A percentile compares a stretch with the other conserved stretches of the same genome.
phyloP scores from a whole-genome alignment of 1,140 invertebrate species.

The Listronotus oregonensis region DNA sequence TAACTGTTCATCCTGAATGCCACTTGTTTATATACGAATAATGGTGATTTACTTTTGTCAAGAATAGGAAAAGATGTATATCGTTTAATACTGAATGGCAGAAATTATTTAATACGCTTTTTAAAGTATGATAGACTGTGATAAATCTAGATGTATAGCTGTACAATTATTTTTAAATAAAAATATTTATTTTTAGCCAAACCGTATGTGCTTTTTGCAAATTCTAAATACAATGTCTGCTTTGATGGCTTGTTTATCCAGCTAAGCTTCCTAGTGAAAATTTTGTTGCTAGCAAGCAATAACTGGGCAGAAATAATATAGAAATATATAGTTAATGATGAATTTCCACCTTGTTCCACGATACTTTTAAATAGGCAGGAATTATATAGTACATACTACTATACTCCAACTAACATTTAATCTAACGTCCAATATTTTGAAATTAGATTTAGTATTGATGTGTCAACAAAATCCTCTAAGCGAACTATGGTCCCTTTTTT shows the following conservation, averaged over 20 bases:
- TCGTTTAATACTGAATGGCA: conserved; percentile 17
- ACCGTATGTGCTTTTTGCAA: conserved; percentile 17
- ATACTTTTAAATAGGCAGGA: conserved; percentile 11
- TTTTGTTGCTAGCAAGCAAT: conserved; percentile 10
- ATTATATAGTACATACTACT: conserved; percentile 10
- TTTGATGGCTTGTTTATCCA: background rate
- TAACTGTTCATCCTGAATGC: background rate
- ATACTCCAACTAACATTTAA: conserved; percentile 12
- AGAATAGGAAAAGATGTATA: background rate
- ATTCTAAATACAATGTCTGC: conserved; percentile 14
- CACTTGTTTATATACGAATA: background rate
- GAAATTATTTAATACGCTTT: conserved; percentile 29
- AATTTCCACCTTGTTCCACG: background rate
- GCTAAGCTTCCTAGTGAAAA: conserved; percentile 1
- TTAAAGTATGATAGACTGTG: conserved; percentile 30
- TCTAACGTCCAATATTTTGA: conserved; percentile 15
- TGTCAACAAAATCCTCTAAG: background rate
- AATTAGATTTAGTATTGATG: conserved; percentile 24
- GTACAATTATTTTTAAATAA: conserved; percentile 14
- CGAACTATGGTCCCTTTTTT: conserved; percentile 7
- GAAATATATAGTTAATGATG: background rate
- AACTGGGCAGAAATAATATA: background rate
- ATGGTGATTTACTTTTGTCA: background rate
- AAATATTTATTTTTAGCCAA: conserved; percentile 20
- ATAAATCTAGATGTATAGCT: conserved; percentile 22